These are phyloP conservation scores for Aphidius colemani DNA, from an alignment of 2,888 invertebrate species.

Conservation along the genomic window DNA sequence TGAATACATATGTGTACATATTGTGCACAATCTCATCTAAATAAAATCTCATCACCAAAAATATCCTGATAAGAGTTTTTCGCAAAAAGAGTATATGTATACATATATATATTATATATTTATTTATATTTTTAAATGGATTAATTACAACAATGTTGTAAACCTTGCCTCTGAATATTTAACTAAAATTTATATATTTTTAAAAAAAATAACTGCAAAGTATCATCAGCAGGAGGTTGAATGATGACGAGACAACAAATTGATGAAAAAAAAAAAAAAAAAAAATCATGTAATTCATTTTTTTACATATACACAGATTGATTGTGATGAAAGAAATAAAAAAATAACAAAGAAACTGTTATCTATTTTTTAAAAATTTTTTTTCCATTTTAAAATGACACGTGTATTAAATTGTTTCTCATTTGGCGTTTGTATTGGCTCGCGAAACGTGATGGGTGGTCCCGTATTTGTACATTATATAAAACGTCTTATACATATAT, in stretches of 20 bases:
- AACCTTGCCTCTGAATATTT: slow-evolving; percentile 31
- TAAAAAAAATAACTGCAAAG: too few relatives aligned
- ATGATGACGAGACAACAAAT: slow-evolving; percentile 9
- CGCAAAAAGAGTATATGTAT: too few relatives aligned
- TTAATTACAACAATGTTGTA: slow-evolving; percentile 19
- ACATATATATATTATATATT: too few relatives aligned
- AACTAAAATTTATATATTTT: slow-evolving; percentile 24
- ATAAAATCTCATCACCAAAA: too few relatives aligned
- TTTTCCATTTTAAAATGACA: too few relatives aligned
- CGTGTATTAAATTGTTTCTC: too few relatives aligned
- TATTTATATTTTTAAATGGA: too few relatives aligned
- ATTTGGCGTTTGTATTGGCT: slow-evolving; percentile 37
- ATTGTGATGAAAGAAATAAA: slow-evolving; percentile 28
- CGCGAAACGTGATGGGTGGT: slow-evolving; percentile 44
- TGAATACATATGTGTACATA: too few relatives aligned
- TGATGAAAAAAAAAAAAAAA: slow-evolving; percentile 11
- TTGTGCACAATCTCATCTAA: too few relatives aligned
- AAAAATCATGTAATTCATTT: slow-evolving; percentile 15
- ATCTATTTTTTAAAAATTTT: too few relatives aligned
- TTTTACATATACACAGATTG: background rate
- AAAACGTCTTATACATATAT: slow-evolving; percentile 32
- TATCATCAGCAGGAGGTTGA: slow-evolving; percentile 16
- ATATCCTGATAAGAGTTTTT: too few relatives aligned
- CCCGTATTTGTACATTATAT: slow-evolving; percentile 47
- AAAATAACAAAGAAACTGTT: background rate